Evolutionary conservation across 2,888 invertebrate genomes (phyloP).

Genomic region (Alviniconcha strummeri): DNA sequence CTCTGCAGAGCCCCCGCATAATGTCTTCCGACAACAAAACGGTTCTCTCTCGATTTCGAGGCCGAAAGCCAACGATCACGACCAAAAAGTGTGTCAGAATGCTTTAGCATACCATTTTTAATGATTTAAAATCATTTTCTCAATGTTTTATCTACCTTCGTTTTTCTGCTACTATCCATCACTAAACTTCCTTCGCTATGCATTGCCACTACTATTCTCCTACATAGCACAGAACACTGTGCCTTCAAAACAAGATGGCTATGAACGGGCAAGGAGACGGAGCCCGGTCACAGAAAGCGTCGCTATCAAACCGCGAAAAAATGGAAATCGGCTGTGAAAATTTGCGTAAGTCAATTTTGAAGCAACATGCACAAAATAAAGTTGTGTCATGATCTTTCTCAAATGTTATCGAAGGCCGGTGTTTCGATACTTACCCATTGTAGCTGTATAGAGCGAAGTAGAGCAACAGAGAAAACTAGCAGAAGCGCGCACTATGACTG

Average conservation of each 20-base stretch:
- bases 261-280: conserved; percentile 43
- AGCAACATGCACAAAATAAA: conserved; percentile 26
- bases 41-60: conserved; percentile 20
- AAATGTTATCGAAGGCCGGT: conserved; percentile 27
- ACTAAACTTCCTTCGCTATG: conserved; percentile 24
- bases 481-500: conserved; percentile 42
- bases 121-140: neutral
- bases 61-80: conserved; percentile 30
- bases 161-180: conserved; percentile 11
- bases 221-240: conserved; percentile 3
- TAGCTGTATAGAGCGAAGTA: conserved; percentile 37
- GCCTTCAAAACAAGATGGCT: conserved; percentile 44
- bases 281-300: conserved; percentile 34
- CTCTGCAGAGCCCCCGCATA: conserved; percentile 15
- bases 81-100: neutral
- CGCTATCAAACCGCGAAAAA: conserved; percentile 31
- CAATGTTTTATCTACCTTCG: conserved; percentile 2
- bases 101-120: neutral
- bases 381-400: conserved; percentile 23
- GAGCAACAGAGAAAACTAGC: conserved; percentile 36
- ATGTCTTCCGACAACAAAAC: conserved; percentile 18
- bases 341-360: conserved; percentile 3
- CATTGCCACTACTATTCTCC: conserved; percentile 14
- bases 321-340: conserved; percentile 28
- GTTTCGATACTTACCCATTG: conserved; percentile 42